Evolutionary conservation across 1,140 invertebrate species (phyloP).

Genomic region (Eciton burchellii): DNA sequence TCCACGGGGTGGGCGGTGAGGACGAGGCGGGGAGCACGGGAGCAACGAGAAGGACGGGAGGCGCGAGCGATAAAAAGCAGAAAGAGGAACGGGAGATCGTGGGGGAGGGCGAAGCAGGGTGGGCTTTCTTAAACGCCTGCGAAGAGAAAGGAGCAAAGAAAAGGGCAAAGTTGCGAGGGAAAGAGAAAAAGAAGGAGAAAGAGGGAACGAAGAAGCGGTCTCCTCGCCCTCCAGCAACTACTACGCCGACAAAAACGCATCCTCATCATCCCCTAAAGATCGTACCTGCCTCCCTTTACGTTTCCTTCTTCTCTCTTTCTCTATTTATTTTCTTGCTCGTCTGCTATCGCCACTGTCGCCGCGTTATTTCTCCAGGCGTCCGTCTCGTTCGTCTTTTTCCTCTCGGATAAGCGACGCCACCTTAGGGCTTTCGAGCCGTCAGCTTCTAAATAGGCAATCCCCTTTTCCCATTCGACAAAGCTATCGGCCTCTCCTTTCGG

Average conservation of each 20-base stretch:
- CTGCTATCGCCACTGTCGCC: slow-evolving; percentile 37
- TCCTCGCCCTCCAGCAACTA: slow-evolving; percentile 54
- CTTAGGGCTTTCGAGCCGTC: slow-evolving; percentile 46
- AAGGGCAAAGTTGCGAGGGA: background rate
- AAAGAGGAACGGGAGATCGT: slow-evolving; percentile 70
- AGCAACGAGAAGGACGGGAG: slow-evolving; percentile 1
- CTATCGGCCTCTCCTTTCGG: slow-evolving; percentile 28
- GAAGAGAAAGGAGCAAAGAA: slow-evolving; percentile 64
- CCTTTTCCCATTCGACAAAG: slow-evolving; percentile 49
- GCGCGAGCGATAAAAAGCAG: slow-evolving; percentile 72
- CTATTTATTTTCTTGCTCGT: slow-evolving; percentile 10
- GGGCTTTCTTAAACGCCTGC: slow-evolving; percentile 75
- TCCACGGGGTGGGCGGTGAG: slow-evolving; percentile 32
- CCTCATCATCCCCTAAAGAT: slow-evolving; percentile 60
- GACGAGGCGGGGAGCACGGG: slow-evolving; percentile 1
- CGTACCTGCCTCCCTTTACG: slow-evolving; percentile 32
- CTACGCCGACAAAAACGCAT: slow-evolving; percentile 68
- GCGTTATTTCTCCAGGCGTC: slow-evolving; percentile 46
- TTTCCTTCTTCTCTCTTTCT: slow-evolving; percentile 19
- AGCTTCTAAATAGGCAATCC: slow-evolving; percentile 54
- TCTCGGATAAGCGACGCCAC: slow-evolving; percentile 52
- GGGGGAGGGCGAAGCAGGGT: slow-evolving; percentile 65
- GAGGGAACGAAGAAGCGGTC: slow-evolving; percentile 21
- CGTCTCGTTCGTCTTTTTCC: slow-evolving; percentile 21
- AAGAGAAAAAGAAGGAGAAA: slow-evolving; percentile 15